Base-by-base conservation (phyloP, 2,113 vertebrate species). In the Elachura formosa region DNA sequence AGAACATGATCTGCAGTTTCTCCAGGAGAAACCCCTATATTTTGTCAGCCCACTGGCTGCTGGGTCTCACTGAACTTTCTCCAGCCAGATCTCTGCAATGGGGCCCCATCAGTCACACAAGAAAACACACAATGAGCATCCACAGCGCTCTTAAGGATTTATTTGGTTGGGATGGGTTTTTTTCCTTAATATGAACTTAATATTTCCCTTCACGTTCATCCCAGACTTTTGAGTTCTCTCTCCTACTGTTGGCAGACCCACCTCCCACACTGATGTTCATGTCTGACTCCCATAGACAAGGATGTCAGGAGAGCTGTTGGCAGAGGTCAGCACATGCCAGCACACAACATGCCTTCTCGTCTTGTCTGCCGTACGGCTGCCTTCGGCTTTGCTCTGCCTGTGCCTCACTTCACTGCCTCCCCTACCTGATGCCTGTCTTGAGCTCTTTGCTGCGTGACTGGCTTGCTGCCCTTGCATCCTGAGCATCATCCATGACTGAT, bases 61-160 rank as follows among this genome's bases (percentile, higher is more conserved):
- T 66, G n/a, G 2, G 5, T 72, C 21, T 51, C 5, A 2, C 26
- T 73, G 56, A 89, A 20, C 31, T 40, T 76, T 59, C 38, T 51
- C 34, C 55, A 62, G 7, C 9, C 14, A 1, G n/a, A 52, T 14
- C 18, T 79, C 45, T 52, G 31, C 38, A 40, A 2, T 28, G 33
- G 14, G 9, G 1, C 10, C 34, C 40, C 22, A 13, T 20, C 1
- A 0, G 24, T 55, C n/a, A 41, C 14, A 7, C 0, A 0, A 33
- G 12, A 34, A 77, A 64, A 45, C 41, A 14, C 40, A 25, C 34
- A 36, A 8, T 13, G 33, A 85, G 48, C 58, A 63, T 58, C 45
- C 1, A 0, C 8, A 38, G 18, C 31, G 18, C 31, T 76, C n/a
- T 26, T 46, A 29, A 33, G 16, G 10, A 14, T 63, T 82, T 71